A percentile compares a stretch with the other conserved stretches of the same genome.
phyloP scores from a whole-genome alignment of 2,113 vertebrate species.

The Prolemur simus region DNA sequence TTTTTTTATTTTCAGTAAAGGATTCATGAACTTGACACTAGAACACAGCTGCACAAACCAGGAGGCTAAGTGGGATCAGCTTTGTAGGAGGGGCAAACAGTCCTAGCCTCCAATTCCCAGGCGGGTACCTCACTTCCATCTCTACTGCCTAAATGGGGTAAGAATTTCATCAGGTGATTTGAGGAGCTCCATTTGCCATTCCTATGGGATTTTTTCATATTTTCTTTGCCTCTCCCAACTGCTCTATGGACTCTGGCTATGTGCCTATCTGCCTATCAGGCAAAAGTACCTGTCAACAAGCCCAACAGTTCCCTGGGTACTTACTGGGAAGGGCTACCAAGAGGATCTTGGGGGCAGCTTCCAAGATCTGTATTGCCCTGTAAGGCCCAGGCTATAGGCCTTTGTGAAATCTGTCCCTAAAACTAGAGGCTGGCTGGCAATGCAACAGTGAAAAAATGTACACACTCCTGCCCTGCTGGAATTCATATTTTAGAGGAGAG shows the following conservation, averaged over 20 bases:
- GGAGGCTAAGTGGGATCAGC: not conserved
- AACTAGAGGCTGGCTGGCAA: not conserved
- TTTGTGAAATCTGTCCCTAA: not conserved
- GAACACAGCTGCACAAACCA: constrained; percentile 46
- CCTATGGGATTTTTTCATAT: not conserved
- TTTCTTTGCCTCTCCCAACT: not conserved
- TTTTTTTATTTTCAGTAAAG: not conserved
- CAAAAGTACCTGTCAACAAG: constrained; percentile 54
- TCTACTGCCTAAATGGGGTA: not conserved
- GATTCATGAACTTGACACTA: constrained; percentile 27
- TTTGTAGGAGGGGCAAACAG: not conserved
- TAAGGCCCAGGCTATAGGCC: not conserved
- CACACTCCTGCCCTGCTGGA: not conserved
- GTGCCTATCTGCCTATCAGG: not conserved
- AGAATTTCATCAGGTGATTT: constrained; percentile 57
- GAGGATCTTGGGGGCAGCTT: not conserved
- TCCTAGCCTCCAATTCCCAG: not conserved
- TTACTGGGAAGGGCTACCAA: not conserved
- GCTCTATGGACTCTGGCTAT: not conserved
- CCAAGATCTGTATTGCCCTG: not conserved
- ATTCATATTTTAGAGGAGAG: constrained; percentile 26
- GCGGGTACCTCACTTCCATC: not conserved
- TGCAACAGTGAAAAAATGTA: not conserved
- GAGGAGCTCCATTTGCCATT: not conserved
- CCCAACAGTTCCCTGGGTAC: not conserved